These are phyloP conservation scores for Cebidichthys violaceus DNA, from an alignment of 2,113 vertebrate species.

Conservation along the genomic window DNA sequence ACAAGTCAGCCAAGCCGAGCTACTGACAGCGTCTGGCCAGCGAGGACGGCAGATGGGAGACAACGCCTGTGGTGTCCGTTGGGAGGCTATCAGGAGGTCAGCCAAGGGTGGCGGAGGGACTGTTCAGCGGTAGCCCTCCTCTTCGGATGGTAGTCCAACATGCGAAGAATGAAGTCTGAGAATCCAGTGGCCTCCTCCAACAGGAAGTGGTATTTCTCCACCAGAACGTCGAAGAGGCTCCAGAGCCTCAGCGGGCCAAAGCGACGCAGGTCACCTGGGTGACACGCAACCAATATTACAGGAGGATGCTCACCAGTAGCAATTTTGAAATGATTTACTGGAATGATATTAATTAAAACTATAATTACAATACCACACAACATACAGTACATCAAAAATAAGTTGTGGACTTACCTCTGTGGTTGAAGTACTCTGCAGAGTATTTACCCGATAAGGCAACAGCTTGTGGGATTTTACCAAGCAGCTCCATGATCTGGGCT, in stretches of 20 bases:
- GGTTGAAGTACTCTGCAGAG: constrained; percentile 85
- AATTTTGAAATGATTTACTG: background rate
- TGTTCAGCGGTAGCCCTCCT: constrained; percentile 84
- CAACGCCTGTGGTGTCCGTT: background rate
- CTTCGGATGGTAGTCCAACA: constrained; percentile 85
- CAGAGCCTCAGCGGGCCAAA: constrained; percentile 81
- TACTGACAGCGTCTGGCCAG: constrained; percentile 12
- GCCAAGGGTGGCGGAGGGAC: constrained; percentile 87
- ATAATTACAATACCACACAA: background rate
- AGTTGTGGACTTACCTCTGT: constrained; percentile 79
- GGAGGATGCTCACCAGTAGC: background rate
- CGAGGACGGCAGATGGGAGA: background rate
- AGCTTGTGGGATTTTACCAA: constrained; percentile 87
- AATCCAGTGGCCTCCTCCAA: constrained; percentile 77
- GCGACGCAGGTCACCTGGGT: constrained; percentile 83
- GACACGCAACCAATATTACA: background rate
- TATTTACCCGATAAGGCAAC: constrained; percentile 86
- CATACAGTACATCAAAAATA: background rate
- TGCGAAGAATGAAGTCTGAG: constrained; percentile 83
- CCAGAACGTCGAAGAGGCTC: constrained; percentile 82
- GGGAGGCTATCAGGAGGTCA: constrained; percentile 56
- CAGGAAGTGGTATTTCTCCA: constrained; percentile 84
- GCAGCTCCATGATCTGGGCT: constrained; percentile 87
- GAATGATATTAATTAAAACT: background rate
- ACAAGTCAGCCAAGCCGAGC: background rate